Evolutionary conservation across 2,113 vertebrate genomes (phyloP).

Genomic region (Rafetus swinhoei): DNA sequence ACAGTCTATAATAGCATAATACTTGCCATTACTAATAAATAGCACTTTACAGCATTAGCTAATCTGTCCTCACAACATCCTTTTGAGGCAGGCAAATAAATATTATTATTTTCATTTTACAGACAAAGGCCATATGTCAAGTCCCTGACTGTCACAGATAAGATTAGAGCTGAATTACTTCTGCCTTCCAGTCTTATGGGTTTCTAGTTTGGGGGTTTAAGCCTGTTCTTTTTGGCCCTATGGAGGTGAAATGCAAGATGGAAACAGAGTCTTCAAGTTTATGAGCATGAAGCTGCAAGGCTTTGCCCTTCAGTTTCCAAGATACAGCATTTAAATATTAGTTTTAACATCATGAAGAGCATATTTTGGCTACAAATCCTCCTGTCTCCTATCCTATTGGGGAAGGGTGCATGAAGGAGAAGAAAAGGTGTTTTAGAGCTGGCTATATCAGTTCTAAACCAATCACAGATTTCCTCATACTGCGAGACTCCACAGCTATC

Average conservation of each 20-base stretch:
- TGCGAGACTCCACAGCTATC: background rate
- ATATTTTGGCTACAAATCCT: background rate
- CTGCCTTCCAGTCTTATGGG: constrained; percentile 21
- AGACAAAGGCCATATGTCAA: constrained; percentile 71
- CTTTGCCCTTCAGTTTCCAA: background rate
- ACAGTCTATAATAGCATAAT: background rate
- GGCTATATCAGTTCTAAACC: background rate
- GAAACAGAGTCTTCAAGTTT: background rate
- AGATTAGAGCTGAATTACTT: constrained; percentile 33
- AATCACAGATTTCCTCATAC: background rate
- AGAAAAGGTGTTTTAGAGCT: background rate
- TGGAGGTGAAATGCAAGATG: background rate
- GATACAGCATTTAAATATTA: background rate
- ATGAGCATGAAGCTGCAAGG: background rate
- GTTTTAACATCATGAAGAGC: background rate
- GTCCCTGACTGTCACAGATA: constrained; percentile 27
- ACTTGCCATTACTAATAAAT: constrained; percentile 52
- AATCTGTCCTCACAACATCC: constrained; percentile 29
- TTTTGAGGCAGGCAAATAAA: constrained; percentile 56
- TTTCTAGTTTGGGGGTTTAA: background rate
- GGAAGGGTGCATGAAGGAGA: background rate
- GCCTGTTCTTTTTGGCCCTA: background rate
- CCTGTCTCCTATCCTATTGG: background rate
- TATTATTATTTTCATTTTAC: constrained; percentile 59
- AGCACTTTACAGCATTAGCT: constrained; percentile 47